phyloP scores from a whole-genome alignment of 2,888 invertebrate species.

The Ganaspis brasiliensis region DNA sequence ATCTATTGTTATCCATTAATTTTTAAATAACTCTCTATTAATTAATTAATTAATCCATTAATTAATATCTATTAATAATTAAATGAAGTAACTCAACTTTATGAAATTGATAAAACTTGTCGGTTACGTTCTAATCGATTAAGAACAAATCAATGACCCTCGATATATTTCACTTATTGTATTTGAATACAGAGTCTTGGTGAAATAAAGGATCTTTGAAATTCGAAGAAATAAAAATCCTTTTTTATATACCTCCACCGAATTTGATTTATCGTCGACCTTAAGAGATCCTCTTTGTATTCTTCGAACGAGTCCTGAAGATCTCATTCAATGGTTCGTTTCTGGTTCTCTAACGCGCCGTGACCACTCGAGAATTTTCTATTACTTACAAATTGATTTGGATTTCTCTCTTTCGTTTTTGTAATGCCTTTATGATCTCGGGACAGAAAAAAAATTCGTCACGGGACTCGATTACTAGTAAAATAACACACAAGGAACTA shows the following conservation, averaged over 20 bases:
- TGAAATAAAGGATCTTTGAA: conserved; percentile 33
- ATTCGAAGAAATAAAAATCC: conserved; percentile 39
- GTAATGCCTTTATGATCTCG: conserved; percentile 5
- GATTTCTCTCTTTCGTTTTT: conserved; percentile 44
- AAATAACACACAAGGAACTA: conserved; percentile 25
- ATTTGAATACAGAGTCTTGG: conserved; percentile 17
- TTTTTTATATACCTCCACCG: conserved; percentile 43
- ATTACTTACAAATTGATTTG: conserved; percentile 59
- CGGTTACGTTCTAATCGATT: conserved; percentile 9
- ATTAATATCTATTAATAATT: not conserved
- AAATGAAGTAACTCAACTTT: not conserved
- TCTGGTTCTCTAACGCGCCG: conserved; percentile 54
- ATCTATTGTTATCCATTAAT: too few relatives aligned
- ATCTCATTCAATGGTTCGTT: conserved; percentile 54
- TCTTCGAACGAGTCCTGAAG: conserved; percentile 52
- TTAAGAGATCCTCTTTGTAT: conserved; percentile 50
- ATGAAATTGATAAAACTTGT: not conserved
- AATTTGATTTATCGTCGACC: conserved; percentile 55
- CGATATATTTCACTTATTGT: conserved; percentile 34
- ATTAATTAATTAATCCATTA: too few relatives aligned
- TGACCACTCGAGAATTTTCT: conserved; percentile 59
- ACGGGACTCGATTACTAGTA: not conserved
- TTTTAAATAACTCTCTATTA: too few relatives aligned
- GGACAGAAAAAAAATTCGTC: conserved; percentile 14
- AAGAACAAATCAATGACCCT: conserved; percentile 24